These are phyloP conservation scores for Paracentrotus lividus DNA, from an alignment of 53 echinoderm and acorn worm species.

Conservation along the genomic window DNA sequence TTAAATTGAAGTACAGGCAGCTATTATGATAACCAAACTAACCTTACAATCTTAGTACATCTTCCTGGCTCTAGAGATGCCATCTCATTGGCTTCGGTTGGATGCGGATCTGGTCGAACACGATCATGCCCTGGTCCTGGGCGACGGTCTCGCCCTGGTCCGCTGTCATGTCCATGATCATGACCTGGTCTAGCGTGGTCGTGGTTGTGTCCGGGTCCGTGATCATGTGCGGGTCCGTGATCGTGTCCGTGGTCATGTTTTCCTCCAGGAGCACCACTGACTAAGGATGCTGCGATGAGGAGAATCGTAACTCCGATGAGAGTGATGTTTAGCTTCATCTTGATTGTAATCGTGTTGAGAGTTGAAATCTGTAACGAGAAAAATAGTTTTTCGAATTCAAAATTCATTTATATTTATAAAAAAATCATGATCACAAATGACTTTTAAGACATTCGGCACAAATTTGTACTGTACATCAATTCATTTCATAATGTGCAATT, in stretches of 20 bases:
- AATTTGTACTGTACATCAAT: no score
- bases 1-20: not conserved
- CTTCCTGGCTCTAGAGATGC: slow-evolving; percentile 53
- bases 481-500: no score
- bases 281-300: not conserved
- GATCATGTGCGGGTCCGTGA: not conserved
- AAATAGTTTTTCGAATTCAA: not conserved
- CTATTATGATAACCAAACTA: not conserved
- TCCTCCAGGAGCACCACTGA: not conserved
- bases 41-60: slow-evolving; percentile 62
- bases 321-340: not conserved
- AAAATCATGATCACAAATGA: no score
- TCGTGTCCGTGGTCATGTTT: not conserved
- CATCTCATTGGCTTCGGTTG: not conserved
- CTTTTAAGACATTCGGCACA: no score
- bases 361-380: not conserved
- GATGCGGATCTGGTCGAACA: not conserved
- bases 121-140: not conserved
- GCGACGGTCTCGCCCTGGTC: slow-evolving; percentile 36
- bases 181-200: not conserved
- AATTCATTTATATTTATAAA: not conserved
- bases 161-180: slow-evolving; percentile 18
- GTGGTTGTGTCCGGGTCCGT: slow-evolving; percentile 13
- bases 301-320: not conserved
- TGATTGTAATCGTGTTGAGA: not conserved